These are phyloP conservation scores for Drosophila mimetica DNA, from an alignment of 2,888 invertebrate genomes.

Conservation along the genomic window DNA sequence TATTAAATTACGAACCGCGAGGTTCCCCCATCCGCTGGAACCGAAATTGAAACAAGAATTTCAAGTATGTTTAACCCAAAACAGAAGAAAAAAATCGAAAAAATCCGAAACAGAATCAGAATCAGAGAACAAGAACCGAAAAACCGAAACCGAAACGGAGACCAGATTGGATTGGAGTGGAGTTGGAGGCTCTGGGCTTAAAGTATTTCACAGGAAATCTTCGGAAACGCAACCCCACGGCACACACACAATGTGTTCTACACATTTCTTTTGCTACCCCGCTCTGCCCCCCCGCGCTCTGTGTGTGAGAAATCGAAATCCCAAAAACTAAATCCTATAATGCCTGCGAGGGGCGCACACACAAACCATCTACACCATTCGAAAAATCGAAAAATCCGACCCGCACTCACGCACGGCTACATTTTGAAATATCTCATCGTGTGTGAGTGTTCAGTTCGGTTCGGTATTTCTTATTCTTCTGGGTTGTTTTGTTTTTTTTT, in stretches of 20 bases:
- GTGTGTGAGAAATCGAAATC: conserved; percentile 80
- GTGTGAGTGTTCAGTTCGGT: conserved; percentile 45
- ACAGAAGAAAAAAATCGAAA: conserved; percentile 30
- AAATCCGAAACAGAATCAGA: conserved; percentile 13
- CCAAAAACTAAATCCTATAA: conserved; percentile 81
- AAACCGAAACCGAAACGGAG: conserved; percentile 21
- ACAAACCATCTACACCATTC: conserved; percentile 14
- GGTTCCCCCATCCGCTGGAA: conserved; percentile 27
- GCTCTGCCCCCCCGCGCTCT: conserved; percentile 35
- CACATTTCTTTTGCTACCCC: conserved; percentile 66
- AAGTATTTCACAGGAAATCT: conserved; percentile 81
- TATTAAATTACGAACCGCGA: conserved; percentile 74
- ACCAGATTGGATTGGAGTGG: neutral
- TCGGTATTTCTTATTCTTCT: conserved; percentile 59
- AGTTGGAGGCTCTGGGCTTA: conserved; percentile 64
- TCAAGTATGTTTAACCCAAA: conserved; percentile 81
- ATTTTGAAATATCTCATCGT: conserved; percentile 52
- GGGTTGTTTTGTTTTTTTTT: conserved; percentile 23
- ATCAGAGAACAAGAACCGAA: conserved; percentile 28
- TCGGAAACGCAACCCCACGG: conserved; percentile 64
- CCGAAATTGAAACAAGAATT: conserved; percentile 76
- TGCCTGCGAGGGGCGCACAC: conserved; percentile 65
- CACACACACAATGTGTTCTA: conserved; percentile 73
- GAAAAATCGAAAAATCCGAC: conserved; percentile 21
- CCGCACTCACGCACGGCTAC: conserved; percentile 62